Evolutionary conservation across 2,797 vertebrate genomes (phyloP).

Genomic region (Petrocephalus schoutedeni): DNA sequence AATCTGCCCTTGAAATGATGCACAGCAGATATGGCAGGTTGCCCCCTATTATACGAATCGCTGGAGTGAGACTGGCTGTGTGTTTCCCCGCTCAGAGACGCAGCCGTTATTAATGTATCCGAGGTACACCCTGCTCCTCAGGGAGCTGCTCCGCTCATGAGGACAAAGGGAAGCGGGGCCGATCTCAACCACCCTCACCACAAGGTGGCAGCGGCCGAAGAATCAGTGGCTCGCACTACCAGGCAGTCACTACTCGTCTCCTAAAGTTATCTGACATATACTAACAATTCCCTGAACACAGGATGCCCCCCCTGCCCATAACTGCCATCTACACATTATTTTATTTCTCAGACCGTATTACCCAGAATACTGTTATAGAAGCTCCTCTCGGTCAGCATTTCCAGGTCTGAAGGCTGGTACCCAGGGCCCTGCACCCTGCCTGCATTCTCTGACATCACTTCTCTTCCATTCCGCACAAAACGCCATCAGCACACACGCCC

Average conservation of each 20-base stretch:
- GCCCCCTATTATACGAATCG: slow-evolving; percentile 70
- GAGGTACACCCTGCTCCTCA: slow-evolving; percentile 41
- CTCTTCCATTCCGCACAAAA: neutral
- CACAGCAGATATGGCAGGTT: slow-evolving; percentile 65
- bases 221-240: neutral
- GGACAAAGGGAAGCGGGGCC: slow-evolving; percentile 30
- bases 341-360: neutral
- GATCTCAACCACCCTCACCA: slow-evolving; percentile 12
- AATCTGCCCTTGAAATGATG: slow-evolving; percentile 68
- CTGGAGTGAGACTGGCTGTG: slow-evolving; percentile 67
- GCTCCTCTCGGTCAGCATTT: neutral
- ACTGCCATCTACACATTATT: too few species aligned
- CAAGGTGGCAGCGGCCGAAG: neutral
- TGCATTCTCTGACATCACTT: neutral
- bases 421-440: neutral
- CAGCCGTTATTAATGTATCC: slow-evolving; percentile 60
- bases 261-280: neutral
- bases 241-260: neutral
- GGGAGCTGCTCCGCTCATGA: slow-evolving; percentile 44
- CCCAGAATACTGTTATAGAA: neutral
- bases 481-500: neutral
- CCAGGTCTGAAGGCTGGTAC: neutral
- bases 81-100: slow-evolving; percentile 54
- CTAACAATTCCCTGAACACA: neutral
- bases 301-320: neutral